These are phyloP conservation scores for Meloidogyne hapla DNA, from an alignment of 1,140 invertebrate genomes.

Conservation along the genomic window DNA sequence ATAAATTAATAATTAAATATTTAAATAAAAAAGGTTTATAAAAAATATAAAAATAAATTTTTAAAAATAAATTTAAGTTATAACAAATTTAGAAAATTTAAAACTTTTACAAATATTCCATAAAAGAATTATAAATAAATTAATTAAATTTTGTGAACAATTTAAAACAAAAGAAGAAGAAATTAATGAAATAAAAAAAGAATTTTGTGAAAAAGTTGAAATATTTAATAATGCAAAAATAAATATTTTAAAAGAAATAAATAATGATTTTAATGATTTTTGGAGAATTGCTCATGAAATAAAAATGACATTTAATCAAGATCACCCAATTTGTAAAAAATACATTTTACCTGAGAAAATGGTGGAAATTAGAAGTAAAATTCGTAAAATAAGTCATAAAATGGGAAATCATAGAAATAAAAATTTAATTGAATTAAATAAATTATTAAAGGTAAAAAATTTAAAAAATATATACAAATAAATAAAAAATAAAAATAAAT, in stretches of 20 bases:
- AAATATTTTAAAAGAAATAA: not conserved
- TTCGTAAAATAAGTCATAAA: not conserved
- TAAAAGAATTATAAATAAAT: not conserved
- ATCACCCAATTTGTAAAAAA: not conserved
- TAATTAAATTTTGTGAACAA: constrained; percentile 25
- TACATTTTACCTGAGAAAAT: too few relatives aligned
- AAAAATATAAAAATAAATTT: not conserved
- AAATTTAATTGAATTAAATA: too few relatives aligned
- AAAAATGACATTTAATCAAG: not conserved
- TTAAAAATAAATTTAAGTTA: not conserved
- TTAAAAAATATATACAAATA: too few relatives aligned
- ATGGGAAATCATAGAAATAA: not conserved
- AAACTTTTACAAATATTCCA: not conserved
- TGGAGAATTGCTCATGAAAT: not conserved
- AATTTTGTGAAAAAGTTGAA: not conserved
- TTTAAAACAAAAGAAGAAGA: not conserved
- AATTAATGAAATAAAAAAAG: not conserved
- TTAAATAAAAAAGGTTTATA: not conserved
- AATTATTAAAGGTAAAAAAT: too few relatives aligned
- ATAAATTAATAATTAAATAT: not conserved
- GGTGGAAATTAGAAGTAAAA: not conserved
- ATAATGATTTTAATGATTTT: not conserved
- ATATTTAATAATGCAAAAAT: not conserved
- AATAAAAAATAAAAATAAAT: too few relatives aligned
- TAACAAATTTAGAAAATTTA: not conserved